A percentile compares a stretch with the other conserved stretches of the same genome.
Evolutionary conservation across 1,140 invertebrate species (phyloP).

Genomic region (Zophobas morio): DNA sequence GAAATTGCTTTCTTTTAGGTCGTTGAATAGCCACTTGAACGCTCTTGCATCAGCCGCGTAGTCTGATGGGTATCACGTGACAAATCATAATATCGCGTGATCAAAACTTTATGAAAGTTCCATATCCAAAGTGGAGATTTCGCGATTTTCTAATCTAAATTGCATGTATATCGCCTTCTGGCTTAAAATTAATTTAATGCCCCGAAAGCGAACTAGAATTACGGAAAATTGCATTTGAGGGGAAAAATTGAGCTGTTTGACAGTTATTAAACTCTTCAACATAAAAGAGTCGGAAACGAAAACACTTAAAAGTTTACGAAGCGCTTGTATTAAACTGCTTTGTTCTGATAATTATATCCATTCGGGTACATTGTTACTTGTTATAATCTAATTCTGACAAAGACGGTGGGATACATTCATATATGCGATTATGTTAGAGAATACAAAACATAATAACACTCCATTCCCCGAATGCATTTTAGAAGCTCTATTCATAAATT

Average conservation of each 20-base stretch:
- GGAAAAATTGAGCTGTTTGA: conserved; percentile 42
- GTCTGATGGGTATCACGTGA: conserved; percentile 43
- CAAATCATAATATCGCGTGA: conserved; percentile 50
- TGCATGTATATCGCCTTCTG: conserved; percentile 46
- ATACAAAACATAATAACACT: conserved; percentile 40
- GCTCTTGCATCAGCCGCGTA: conserved; percentile 13
- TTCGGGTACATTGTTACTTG: conserved; percentile 43
- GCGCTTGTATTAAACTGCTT: conserved; percentile 11
- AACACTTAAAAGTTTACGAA: conserved; percentile 40
- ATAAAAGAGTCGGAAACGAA: conserved; percentile 25
- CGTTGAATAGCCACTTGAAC: not conserved
- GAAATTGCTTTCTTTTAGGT: conserved; percentile 20
- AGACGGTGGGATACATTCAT: conserved; percentile 45
- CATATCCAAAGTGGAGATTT: conserved; percentile 44
- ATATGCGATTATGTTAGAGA: conserved; percentile 36
- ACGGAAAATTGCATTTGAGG: conserved; percentile 30
- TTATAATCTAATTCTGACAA: conserved; percentile 47
- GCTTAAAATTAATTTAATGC: conserved; percentile 46
- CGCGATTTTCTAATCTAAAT: conserved; percentile 48
- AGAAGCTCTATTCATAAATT: conserved; percentile 30
- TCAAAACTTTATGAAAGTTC: conserved; percentile 45
- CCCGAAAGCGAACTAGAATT: conserved; percentile 32
- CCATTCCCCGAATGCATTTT: conserved; percentile 38
- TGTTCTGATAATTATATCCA: conserved; percentile 47
- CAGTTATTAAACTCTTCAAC: conserved; percentile 20